Conservation (phyloP, 1,140 invertebrate genomes). For the Leptinotarsa defecta region DNA sequence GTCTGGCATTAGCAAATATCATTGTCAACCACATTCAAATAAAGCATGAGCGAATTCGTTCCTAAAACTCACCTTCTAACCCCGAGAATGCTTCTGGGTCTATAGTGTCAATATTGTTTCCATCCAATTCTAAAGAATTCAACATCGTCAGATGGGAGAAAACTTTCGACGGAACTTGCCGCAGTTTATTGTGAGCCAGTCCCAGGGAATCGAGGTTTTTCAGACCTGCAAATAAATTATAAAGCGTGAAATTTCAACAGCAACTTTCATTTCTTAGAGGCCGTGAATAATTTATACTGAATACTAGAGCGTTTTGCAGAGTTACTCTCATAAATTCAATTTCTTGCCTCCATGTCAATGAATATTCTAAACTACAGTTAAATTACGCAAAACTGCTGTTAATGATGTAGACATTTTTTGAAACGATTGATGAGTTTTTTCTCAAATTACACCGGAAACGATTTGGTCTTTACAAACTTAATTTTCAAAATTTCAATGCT, state of each 20-base stretch:
- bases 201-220: conserved; percentile 79
- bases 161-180: conserved; percentile 75
- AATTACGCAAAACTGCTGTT: too few species aligned
- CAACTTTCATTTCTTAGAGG: background rate
- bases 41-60: too few species aligned
- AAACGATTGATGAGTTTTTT: too few species aligned
- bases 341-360: background rate
- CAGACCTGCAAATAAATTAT: conserved; percentile 63
- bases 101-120: conserved; percentile 78
- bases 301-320: too few species aligned
- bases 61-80: conserved; percentile 74
- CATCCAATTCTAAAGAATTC: conserved; percentile 84
- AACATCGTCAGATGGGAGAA: conserved; percentile 78
- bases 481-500: too few species aligned
- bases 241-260: conserved; percentile 7
- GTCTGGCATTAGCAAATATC: too few species aligned
- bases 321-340: background rate
- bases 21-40: too few species aligned
- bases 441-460: too few species aligned
- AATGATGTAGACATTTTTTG: too few species aligned
- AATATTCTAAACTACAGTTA: too few species aligned
- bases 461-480: too few species aligned
- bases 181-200: conserved; percentile 81
- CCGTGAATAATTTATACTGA: background rate
- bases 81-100: conserved; percentile 83